phyloP scores from a whole-genome alignment of 2,113 vertebrate species.

The Reinhardtius hippoglossoides region DNA sequence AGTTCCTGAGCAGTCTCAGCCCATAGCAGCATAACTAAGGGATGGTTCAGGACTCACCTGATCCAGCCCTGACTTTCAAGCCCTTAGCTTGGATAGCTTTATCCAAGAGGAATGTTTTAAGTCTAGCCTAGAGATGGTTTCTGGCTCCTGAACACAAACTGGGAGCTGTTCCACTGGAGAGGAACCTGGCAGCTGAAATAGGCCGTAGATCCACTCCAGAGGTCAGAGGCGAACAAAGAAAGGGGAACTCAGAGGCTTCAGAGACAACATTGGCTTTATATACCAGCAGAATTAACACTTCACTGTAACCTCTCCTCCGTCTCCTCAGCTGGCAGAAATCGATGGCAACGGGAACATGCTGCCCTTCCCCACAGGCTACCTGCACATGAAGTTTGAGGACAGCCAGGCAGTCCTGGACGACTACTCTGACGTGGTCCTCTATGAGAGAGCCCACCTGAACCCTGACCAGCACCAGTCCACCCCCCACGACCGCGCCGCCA shows the following conservation, averaged over 20 bases:
- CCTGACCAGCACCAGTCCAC: constrained; percentile 82
- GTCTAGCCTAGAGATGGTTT: too few relatives aligned
- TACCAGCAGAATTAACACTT: not conserved
- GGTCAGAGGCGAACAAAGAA: not conserved
- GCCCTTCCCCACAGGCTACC: constrained; percentile 75
- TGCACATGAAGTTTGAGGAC: constrained; percentile 83
- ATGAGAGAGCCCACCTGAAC: constrained; percentile 79
- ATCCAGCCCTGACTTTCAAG: too few relatives aligned
- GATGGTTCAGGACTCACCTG: too few relatives aligned
- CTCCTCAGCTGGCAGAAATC: constrained; percentile 69
- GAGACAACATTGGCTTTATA: not conserved
- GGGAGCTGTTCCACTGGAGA: not conserved
- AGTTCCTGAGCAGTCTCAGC: too few relatives aligned
- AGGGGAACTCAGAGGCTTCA: not conserved
- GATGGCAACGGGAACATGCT: constrained; percentile 79
- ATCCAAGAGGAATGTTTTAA: too few relatives aligned
- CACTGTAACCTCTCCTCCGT: not conserved
- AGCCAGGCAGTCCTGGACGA: constrained; percentile 80
- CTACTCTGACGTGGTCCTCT: constrained; percentile 79
- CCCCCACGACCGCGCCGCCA: constrained; percentile 77
- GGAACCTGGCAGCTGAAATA: not conserved
- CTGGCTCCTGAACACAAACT: too few relatives aligned
- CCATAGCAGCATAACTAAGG: too few relatives aligned
- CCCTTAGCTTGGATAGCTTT: too few relatives aligned
- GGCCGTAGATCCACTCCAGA: not conserved